Conservation (phyloP, 64 coral and sea anemone species). For the Dendrophyllia cribrosa region DNA sequence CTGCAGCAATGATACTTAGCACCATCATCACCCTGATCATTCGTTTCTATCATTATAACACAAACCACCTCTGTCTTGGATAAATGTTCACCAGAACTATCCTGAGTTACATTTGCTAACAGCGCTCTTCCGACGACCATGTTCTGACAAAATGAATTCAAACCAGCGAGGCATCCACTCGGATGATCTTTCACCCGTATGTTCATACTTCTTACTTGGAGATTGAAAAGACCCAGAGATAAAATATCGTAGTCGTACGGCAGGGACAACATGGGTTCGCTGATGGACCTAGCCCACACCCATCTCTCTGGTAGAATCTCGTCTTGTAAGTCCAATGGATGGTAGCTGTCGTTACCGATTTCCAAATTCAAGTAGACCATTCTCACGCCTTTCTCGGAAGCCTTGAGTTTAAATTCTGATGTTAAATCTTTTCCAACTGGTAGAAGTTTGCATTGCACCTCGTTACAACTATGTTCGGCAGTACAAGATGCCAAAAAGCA, state of each 20-base stretch:
- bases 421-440: not conserved
- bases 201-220: not conserved
- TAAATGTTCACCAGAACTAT: not conserved
- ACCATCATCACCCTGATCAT: not conserved
- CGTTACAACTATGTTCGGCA: slow-evolving; percentile 1
- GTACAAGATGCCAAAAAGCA: not conserved
- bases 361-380: slow-evolving; percentile 1
- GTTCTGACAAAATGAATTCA: not conserved
- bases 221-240: not conserved
- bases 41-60: not conserved
- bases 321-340: not conserved
- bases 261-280: not conserved
- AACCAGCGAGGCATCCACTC: not conserved
- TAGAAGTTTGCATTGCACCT: not conserved
- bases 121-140: not conserved
- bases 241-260: not conserved
- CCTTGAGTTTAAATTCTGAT: not conserved
- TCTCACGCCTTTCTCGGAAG: not conserved
- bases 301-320: not conserved
- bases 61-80: not conserved
- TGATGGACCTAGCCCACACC: not conserved
- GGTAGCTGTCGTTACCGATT: slow-evolving; percentile 1
- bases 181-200: not conserved
- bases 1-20: not conserved
- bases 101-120: not conserved